Percentiles rank a stretch among this genome's conserved stretches.
These are phyloP conservation scores for Mechanitis mazaeus DNA, from an alignment of 2,888 invertebrate genomes.

Conservation along the genomic window DNA sequence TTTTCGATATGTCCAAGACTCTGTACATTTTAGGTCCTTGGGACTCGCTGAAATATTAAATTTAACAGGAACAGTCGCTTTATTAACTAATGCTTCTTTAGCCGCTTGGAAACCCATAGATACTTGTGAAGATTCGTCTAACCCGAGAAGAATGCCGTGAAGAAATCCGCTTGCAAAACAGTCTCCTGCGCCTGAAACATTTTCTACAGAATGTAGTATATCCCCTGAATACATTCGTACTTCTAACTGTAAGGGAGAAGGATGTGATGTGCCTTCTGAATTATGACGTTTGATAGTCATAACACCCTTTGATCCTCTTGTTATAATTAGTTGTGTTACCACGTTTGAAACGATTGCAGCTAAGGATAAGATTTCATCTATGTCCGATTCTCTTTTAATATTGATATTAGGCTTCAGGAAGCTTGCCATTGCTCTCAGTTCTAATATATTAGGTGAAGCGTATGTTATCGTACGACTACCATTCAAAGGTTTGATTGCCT, in stretches of 20 bases:
- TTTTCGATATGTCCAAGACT: neutral
- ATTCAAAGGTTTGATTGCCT: slow-evolving; percentile 83
- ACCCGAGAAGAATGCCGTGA: slow-evolving; percentile 75
- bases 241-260: slow-evolving; percentile 22
- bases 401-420: slow-evolving; percentile 53
- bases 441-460: slow-evolving; percentile 88
- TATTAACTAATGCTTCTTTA: slow-evolving; percentile 73
- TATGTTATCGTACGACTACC: slow-evolving; percentile 71
- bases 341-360: slow-evolving; percentile 56
- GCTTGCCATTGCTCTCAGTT: slow-evolving; percentile 82
- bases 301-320: slow-evolving; percentile 78
- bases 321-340: slow-evolving; percentile 78
- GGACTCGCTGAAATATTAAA: slow-evolving; percentile 27
- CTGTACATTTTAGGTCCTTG: slow-evolving; percentile 6
- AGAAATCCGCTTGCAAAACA: slow-evolving; percentile 85
- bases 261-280: slow-evolving; percentile 30
- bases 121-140: slow-evolving; percentile 76
- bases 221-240: slow-evolving; percentile 57
- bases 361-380: slow-evolving; percentile 39
- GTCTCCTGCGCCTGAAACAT: slow-evolving; percentile 91
- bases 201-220: slow-evolving; percentile 69
- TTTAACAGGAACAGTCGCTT: slow-evolving; percentile 75
- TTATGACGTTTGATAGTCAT: slow-evolving; percentile 58
- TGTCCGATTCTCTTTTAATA: slow-evolving; percentile 30
- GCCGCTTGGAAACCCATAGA: slow-evolving; percentile 80